Base-by-base conservation (phyloP, 2,888 invertebrate species). In the Brachynemurus nebulosus region DNA sequence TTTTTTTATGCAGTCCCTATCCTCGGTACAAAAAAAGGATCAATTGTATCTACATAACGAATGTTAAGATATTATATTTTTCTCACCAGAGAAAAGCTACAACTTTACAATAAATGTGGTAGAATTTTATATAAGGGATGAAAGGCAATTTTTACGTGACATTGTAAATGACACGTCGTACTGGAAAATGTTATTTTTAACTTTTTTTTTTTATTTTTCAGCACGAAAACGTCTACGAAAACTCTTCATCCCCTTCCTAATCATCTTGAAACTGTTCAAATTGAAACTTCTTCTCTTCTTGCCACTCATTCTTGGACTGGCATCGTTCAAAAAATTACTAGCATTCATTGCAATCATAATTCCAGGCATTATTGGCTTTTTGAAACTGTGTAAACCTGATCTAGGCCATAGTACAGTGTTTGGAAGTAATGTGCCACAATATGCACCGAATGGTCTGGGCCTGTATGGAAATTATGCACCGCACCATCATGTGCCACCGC, bases 211-310 rank as follows among this genome's bases (percentile, higher is more conserved):
- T 48, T 49, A 25, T 33, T 35, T 65, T 66, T 35, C 67, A 86
- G 88, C 82, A 52, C 78, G 86, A 39, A 79, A 84, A 60, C 80
- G 82, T 60, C 63, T 88, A 51, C 85, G 83, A 70, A 86, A 84
- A 61, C 70, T 88, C 35, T 78, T 88, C 58, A 83, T 88, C 49
- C 88, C 88, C 1, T 73, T 88, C 71, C 65, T 88, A 57, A 65
- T 88, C 54, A 79, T 88, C 51, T 62, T 88, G 52, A 88, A 88
- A 65, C 68, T 88, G 54, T 88, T 88, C 72, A 88, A 88, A 65
- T 59, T 88, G 59, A 88, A 88, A 59, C 67, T 88, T 42, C 68
- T 88, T 3, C 68, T 88, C 4, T 86, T 88, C 69, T 64, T 88
- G 62, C 88, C 88, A 1, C 71, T 88, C 52, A 86, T 88, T 51